Percentiles rank a stretch among this genome's conserved stretches.
Conservation (phyloP, 1,140 invertebrate species). For the Yoshiicerus persimilis region DNA sequence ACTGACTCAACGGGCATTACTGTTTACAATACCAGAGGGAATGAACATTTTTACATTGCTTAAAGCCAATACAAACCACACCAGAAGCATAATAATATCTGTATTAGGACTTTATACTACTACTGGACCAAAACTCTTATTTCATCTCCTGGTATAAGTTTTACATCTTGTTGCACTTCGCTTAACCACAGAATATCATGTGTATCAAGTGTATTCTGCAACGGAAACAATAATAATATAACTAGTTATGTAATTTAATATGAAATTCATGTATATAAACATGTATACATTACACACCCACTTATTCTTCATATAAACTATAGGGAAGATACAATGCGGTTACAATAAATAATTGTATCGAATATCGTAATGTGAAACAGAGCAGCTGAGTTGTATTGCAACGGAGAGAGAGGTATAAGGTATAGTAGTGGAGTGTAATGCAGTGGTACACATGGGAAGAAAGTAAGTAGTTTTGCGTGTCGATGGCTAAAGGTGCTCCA, state of each 20-base stretch:
- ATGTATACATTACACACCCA: too few species aligned
- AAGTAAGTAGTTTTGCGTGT: constrained; percentile 16
- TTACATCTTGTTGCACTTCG: background rate
- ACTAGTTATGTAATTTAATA: too few species aligned
- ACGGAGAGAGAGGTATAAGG: background rate
- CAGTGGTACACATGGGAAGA: background rate
- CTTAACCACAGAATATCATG: background rate
- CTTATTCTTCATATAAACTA: too few species aligned
- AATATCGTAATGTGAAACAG: background rate
- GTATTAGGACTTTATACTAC: too few species aligned
- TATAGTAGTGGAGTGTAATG: background rate
- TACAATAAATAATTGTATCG: too few species aligned
- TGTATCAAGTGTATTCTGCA: background rate
- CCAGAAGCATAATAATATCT: too few species aligned
- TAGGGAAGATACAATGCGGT: too few species aligned
- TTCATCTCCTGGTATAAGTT: background rate
- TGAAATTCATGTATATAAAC: too few species aligned
- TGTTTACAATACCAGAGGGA: background rate
- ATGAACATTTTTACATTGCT: background rate
- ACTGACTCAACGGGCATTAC: background rate
- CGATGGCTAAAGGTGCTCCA: constrained; percentile 8
- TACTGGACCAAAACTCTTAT: background rate
- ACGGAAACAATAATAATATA: too few species aligned
- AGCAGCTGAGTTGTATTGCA: background rate
- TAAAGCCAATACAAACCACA: background rate